phyloP scores from a whole-genome alignment of 37 sponge, comb jelly and placozoan species.

The Hexactinellida sp. region DNA sequence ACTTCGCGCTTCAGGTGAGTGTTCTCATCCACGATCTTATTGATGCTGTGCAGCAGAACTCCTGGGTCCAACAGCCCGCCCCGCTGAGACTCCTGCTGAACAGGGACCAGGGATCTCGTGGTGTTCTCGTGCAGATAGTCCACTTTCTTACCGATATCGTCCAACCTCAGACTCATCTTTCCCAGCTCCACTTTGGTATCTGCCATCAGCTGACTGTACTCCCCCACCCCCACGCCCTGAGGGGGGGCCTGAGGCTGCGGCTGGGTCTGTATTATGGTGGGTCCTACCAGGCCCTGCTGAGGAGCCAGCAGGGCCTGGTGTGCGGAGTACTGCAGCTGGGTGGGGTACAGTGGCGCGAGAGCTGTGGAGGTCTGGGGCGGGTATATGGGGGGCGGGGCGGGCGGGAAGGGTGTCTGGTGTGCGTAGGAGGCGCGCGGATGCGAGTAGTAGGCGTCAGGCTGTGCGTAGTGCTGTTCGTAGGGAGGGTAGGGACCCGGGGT shows the following conservation, averaged over 20 bases:
- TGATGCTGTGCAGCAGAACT: conserved; percentile 77
- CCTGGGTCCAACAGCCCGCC: conserved; percentile 50
- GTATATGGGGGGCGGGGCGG: neutral
- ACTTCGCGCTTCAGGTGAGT: conserved; percentile 77
- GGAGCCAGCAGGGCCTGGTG: neutral
- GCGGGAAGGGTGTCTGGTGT: neutral
- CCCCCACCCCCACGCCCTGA: conserved; percentile 22
- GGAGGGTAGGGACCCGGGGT: neutral
- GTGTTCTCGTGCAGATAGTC: neutral
- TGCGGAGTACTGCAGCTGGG: neutral
- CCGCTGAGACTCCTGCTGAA: neutral
- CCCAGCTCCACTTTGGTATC: conserved; percentile 60
- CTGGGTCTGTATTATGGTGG: neutral
- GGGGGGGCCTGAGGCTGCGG: neutral
- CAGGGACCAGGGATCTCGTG: neutral
- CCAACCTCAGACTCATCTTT: conserved; percentile 55
- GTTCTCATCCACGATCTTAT: conserved; percentile 73
- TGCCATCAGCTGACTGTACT: conserved; percentile 60
- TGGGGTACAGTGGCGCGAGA: neutral
- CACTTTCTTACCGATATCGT: conserved; percentile 53
- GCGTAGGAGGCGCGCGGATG: neutral
- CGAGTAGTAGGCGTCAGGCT: neutral
- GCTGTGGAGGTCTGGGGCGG: neutral
- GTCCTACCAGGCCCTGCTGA: neutral
- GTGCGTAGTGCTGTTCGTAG: neutral